These are phyloP conservation scores for Drosophila sproati DNA, from an alignment of 1,140 invertebrate genomes.

Conservation along the genomic window DNA sequence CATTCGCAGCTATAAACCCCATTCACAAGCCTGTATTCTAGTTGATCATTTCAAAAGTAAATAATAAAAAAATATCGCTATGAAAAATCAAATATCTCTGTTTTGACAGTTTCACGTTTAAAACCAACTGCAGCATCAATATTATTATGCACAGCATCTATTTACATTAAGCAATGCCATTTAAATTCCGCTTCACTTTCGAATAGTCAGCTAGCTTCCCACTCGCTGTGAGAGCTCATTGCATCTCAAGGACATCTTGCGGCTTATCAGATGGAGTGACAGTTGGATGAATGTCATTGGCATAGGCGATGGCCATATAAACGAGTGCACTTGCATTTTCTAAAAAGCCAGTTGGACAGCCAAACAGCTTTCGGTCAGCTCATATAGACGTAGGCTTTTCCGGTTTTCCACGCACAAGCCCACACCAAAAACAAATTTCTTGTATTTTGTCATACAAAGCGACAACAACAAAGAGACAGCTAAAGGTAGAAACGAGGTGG, in stretches of 20 bases:
- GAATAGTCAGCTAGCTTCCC: conserved; percentile 29
- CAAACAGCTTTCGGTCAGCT: conserved; percentile 14
- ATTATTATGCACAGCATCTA: background rate
- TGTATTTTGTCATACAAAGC: conserved; percentile 40
- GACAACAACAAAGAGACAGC: conserved; percentile 12
- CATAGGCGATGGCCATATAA: conserved; percentile 26
- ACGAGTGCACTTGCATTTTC: conserved; percentile 72
- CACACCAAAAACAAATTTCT: conserved; percentile 41
- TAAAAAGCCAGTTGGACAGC: conserved; percentile 21
- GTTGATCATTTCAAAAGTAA: no score
- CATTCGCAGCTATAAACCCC: no score
- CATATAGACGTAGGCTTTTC: conserved; percentile 69
- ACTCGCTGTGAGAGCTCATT: background rate
- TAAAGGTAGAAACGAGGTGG: conserved; percentile 13
- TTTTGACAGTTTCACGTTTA: background rate
- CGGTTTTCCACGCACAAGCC: conserved; percentile 67
- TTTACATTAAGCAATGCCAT: conserved; percentile 10
- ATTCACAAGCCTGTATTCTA: no score
- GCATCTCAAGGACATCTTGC: conserved; percentile 63
- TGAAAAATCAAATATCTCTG: no score
- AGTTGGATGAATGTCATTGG: conserved; percentile 70
- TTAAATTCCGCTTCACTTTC: conserved; percentile 51
- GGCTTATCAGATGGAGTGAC: conserved; percentile 57
- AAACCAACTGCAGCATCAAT: background rate
- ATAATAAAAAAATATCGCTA: no score